Percentiles rank a stretch among this genome's conserved stretches.
Evolutionary conservation across 2,888 invertebrate species (phyloP).

Genomic region (Mythimna pallens): DNA sequence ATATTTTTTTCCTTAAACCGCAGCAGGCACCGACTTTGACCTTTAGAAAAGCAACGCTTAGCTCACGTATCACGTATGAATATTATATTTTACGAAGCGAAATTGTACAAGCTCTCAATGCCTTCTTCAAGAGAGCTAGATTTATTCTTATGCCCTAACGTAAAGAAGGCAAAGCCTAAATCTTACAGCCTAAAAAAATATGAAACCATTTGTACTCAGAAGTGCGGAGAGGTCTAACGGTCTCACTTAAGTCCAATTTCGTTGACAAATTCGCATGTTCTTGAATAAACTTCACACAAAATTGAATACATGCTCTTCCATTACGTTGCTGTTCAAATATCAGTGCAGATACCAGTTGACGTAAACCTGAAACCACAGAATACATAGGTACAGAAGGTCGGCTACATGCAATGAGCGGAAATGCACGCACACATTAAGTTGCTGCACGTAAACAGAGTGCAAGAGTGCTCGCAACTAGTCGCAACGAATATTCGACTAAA

Average conservation of each 20-base stretch:
- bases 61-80: slow-evolving; percentile 18
- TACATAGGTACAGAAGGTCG: slow-evolving; percentile 4
- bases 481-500: not conserved
- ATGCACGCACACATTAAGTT: not conserved
- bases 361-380: slow-evolving; percentile 8
- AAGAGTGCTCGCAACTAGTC: not conserved
- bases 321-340: slow-evolving; percentile 50
- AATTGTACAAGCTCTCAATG: slow-evolving; percentile 9
- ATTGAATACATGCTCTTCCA: slow-evolving; percentile 45
- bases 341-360: slow-evolving; percentile 39
- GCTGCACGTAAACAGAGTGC: not conserved
- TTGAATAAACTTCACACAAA: slow-evolving; percentile 52
- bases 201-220: slow-evolving; percentile 22
- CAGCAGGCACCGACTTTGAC: not conserved
- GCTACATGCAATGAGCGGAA: not conserved
- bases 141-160: slow-evolving; percentile 12
- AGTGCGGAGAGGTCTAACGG: slow-evolving; percentile 30
- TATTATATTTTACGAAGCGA: slow-evolving; percentile 11
- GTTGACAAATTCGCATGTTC: slow-evolving; percentile 29
- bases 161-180: slow-evolving; percentile 15
- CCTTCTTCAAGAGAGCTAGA: not conserved
- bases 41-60: slow-evolving; percentile 20
- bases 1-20: not conserved
- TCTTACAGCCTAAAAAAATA: slow-evolving; percentile 33
- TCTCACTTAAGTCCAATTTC: slow-evolving; percentile 18